Evolutionary conservation across 1,140 invertebrate species (phyloP), one percentile per base, ranked within the genome.

Genomic region (Drosophila kohkoa): DNA sequence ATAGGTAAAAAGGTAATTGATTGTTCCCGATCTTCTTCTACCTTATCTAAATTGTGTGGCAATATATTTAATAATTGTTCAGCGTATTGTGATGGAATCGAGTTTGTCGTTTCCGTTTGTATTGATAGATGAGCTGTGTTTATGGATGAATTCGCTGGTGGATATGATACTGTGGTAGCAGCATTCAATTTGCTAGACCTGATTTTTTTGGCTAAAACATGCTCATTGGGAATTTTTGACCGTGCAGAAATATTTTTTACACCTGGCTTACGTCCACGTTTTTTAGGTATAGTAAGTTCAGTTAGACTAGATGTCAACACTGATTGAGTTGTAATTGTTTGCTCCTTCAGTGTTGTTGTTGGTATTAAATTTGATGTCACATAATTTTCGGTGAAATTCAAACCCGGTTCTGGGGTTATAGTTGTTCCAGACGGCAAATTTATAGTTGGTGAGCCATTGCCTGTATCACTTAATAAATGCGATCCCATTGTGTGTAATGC

Each of bases 381-480:
- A 55, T 11, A 41, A 15, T 30, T 66, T 5, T 41, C 51, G 6
- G 6, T 49, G 15, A n/a, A 41, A 55, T 7, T 65, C 11, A 68
- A 10, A 1, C 43, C 16, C 5, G 86, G 81, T 8, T 88, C 70
- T 48, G 91, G 86, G 3, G 91, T 92, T 54, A 92, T 92, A 11
- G 91, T 92, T 49, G 91, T 92, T 0, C 91, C 91, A 7, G 80
- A 90, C 13, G 91, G 91, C 6, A 92, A 51, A 54, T 55, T 87
- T 28, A 92, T 91, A 32, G 91, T 30, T 4, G 82, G 65, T 10
- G 76, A 38, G 5, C 15, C 38, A 2, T 43, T n/a, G 1, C 49
- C 25, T 15, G 52, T 3, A 41, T 20, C 70, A 20, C 59, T 70
- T 30, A 80, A 77, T 0, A 71, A 7, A 54, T 51, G 73, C 30